Base-by-base conservation (phyloP, 2,797 vertebrate genomes). In the Chrosomus eos region DNA sequence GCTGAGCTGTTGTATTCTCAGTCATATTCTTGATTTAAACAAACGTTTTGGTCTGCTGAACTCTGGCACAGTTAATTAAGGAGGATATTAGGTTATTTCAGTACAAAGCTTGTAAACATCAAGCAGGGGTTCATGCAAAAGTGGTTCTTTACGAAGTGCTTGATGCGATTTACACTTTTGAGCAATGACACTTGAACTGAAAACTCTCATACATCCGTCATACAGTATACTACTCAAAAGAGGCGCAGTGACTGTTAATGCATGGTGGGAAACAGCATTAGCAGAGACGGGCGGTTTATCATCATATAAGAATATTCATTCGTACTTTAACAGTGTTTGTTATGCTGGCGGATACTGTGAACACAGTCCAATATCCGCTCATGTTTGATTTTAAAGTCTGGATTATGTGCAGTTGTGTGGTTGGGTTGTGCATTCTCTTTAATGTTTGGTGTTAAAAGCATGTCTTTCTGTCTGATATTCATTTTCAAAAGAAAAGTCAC, bases 1-100 rank as follows among this genome's bases (percentile, higher is more conserved):
- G 62, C 13, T 33, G n/a, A n/a, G n/a, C 28, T 74, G 26, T 38
- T 58, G 33, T 40, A 18, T 18, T 38, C 8, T 10, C 14, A 76
- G 23, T 43, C 36, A 40, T 62, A 38, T 16, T 18, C 8, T 60
- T 77, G 23, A 77, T 26, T 77, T 36, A 36, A 55, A 55, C 48
- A 75, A 74, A 36, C 16, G 21, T 75, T 74, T 55, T 55, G 31
- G 73, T 80, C 23, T 53, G 28, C 28, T 67, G 19, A 66, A 51
- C 48, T 33, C 16, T 40, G 26, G 33, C 11, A 26, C n/a, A 6
- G 38, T n/a, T 43, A 71, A 7, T 26, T 71, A 71, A 16, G 21
- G 14, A 21, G 6, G n/a, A 18, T 40, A 40, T n/a, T 38, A 7
- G 16, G 67, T 40, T 48, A 1, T 36, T 67, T 67, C 31, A 26